A percentile compares a stretch with the other conserved stretches of the same genome.
Conservation (phyloP, 2,888 invertebrate genomes). For the Perdita meconis region DNA sequence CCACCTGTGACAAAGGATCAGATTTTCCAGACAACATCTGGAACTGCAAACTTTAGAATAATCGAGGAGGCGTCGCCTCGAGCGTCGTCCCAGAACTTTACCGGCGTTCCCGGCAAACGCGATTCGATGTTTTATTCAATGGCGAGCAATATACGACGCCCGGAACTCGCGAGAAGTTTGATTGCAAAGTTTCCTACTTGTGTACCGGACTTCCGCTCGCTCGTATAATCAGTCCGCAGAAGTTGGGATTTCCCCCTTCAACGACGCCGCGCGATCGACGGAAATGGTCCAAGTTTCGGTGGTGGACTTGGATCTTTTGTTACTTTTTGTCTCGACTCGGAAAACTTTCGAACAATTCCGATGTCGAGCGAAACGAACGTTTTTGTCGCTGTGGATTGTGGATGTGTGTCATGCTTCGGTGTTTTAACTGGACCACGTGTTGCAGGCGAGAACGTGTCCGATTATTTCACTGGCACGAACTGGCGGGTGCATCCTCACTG, state of each 20-base stretch:
- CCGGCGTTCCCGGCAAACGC: background rate
- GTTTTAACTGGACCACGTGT: slow-evolving; percentile 39
- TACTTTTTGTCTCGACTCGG: background rate
- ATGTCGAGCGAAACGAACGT: too few relatives aligned
- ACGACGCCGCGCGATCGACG: background rate
- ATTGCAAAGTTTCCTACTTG: slow-evolving; percentile 30
- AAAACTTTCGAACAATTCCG: background rate
- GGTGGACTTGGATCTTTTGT: background rate
- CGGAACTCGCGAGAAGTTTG: slow-evolving; percentile 10
- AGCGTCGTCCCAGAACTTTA: slow-evolving; percentile 14
- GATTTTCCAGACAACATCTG: background rate
- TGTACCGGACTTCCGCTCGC: background rate
- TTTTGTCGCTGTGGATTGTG: background rate
- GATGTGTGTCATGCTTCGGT: background rate
- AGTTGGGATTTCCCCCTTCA: background rate
- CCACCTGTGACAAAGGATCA: background rate
- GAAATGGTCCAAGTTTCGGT: background rate
- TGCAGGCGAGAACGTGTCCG: slow-evolving; percentile 86
- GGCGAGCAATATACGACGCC: background rate
- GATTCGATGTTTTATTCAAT: slow-evolving; percentile 38
- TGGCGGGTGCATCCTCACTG: slow-evolving; percentile 96
- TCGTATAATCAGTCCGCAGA: background rate
- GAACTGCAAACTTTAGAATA: background rate
- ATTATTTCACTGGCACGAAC: slow-evolving; percentile 90
- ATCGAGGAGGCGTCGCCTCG: background rate